phyloP scores from a whole-genome alignment of 2,888 invertebrate species.

The Baccha elongata region DNA sequence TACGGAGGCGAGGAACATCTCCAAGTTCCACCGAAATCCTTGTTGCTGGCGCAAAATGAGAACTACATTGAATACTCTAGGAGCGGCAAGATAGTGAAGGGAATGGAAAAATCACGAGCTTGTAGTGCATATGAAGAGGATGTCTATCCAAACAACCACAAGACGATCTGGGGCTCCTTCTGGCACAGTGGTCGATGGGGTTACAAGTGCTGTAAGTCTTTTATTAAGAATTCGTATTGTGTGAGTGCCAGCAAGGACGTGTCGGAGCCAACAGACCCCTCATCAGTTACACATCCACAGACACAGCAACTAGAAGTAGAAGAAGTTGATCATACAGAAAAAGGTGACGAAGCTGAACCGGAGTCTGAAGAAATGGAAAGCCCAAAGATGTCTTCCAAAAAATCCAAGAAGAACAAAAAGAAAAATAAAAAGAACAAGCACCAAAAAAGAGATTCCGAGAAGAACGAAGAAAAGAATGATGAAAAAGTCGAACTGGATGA shows the following conservation, averaged over 20 bases:
- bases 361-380: conserved; percentile 82
- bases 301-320: conserved; percentile 45
- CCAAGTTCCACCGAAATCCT: conserved; percentile 92
- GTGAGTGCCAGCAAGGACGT: conserved; percentile 77
- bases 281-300: neutral
- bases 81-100: conserved; percentile 93
- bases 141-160: conserved; percentile 95
- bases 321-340: conserved; percentile 36
- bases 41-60: conserved; percentile 95
- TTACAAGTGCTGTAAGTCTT: conserved; percentile 96
- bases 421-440: conserved; percentile 76
- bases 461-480: conserved; percentile 78
- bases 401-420: conserved; percentile 80
- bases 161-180: conserved; percentile 97
- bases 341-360: conserved; percentile 81
- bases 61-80: conserved; percentile 97
- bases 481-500: conserved; percentile 87
- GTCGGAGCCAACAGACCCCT: conserved; percentile 34
- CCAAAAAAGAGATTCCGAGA: conserved; percentile 32
- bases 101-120: conserved; percentile 93
- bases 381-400: conserved; percentile 75
- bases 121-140: conserved; percentile 97
- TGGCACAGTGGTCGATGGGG: conserved; percentile 98
- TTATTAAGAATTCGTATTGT: conserved; percentile 84
- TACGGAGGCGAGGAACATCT: conserved; percentile 98